These are phyloP conservation scores for Drosophila subpulchrella DNA, from an alignment of 1,140 invertebrate genomes.

Conservation along the genomic window DNA sequence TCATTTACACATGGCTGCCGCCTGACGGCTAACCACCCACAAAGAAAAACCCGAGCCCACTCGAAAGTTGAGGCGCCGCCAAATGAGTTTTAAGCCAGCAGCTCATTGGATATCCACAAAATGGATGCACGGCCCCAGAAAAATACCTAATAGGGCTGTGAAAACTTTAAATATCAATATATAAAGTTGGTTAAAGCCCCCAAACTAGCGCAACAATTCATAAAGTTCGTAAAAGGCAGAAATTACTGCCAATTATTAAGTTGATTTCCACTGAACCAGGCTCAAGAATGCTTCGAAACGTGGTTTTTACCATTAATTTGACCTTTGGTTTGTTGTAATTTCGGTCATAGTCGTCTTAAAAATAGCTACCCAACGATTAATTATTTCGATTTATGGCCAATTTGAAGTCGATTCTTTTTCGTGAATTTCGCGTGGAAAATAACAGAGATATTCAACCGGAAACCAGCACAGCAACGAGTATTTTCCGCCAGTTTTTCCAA, in stretches of 20 bases:
- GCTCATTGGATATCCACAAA: constrained; percentile 26
- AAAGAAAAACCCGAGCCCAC: constrained; percentile 31
- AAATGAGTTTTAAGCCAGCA: constrained; percentile 65
- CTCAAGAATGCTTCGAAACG: neutral
- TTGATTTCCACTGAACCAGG: neutral
- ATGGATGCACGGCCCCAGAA: constrained; percentile 7
- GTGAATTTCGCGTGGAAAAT: neutral
- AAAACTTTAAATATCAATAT: constrained; percentile 32
- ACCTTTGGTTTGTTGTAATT: neutral
- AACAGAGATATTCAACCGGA: neutral
- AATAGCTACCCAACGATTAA: neutral
- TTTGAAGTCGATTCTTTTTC: neutral
- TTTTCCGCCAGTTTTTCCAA: constrained; percentile 5
- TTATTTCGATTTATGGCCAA: neutral
- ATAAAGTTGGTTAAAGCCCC: neutral
- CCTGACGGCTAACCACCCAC: constrained; percentile 15
- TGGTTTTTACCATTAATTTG: neutral
- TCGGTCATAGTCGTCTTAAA: neutral
- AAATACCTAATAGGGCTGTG: neutral
- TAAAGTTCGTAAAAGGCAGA: neutral
- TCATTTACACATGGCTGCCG: constrained; percentile 67
- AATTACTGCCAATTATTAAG: neutral
- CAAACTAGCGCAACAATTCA: constrained; percentile 2
- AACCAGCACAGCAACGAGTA: neutral
- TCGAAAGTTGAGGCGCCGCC: constrained; percentile 53